Conservation (phyloP, 2,797 vertebrate species). For the Hafferia zeledoni region DNA sequence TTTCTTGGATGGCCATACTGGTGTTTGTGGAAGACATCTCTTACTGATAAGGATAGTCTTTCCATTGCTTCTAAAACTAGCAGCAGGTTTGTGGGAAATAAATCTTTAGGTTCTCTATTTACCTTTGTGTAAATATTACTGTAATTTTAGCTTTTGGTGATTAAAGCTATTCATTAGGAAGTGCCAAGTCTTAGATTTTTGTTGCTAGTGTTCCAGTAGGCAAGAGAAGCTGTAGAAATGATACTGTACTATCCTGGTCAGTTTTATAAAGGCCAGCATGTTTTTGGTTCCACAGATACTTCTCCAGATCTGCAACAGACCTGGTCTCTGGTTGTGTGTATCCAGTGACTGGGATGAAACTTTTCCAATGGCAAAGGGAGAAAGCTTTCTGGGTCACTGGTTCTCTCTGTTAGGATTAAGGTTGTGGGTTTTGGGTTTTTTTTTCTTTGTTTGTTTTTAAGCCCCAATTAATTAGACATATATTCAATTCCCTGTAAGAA, state of each 20-base stretch:
- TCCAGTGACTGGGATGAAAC: background rate
- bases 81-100: background rate
- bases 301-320: background rate
- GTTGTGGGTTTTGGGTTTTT: background rate
- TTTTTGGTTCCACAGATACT: background rate
- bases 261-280: background rate
- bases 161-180: background rate
- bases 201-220: background rate
- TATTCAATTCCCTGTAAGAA: background rate
- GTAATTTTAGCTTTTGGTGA: background rate
- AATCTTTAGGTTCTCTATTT: background rate
- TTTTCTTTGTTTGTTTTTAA: fast-evolving
- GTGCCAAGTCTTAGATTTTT: background rate
- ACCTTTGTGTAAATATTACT: background rate
- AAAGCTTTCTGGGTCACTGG: background rate
- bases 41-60: background rate
- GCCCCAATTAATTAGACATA: background rate
- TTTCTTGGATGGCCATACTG: background rate
- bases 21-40: background rate
- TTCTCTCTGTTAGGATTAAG: background rate
- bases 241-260: background rate
- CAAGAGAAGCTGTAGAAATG: background rate
- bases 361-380: background rate
- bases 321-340: background rate
- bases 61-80: background rate